Evolutionary conservation across 64 coral and sea anemone species (phyloP).

Genomic region (Dendrophyllia cribrosa): DNA sequence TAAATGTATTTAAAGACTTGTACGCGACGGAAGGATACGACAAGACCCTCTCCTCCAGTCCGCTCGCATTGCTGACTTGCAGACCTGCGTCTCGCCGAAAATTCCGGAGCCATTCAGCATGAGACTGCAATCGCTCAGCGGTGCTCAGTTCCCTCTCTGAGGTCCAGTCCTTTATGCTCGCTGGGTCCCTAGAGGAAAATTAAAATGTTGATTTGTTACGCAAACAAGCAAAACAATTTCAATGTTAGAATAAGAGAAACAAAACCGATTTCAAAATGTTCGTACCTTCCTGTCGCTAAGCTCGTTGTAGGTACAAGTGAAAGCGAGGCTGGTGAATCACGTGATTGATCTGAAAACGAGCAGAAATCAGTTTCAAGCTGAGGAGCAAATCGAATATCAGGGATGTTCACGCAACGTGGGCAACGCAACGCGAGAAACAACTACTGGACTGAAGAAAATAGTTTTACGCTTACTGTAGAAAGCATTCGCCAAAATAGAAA

Average conservation of each 20-base stretch:
- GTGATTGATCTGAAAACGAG: slow-evolving; percentile 59
- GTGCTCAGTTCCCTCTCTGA: slow-evolving; percentile 74
- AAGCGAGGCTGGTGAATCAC: slow-evolving; percentile 49
- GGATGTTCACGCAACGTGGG: background rate
- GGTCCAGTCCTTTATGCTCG: slow-evolving; percentile 76
- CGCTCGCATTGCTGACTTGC: background rate
- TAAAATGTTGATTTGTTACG: background rate
- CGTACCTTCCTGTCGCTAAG: slow-evolving; percentile 42
- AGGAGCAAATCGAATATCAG: background rate
- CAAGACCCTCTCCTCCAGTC: slow-evolving; percentile 60
- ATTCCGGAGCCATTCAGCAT: slow-evolving; percentile 87
- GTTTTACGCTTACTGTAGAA: no score
- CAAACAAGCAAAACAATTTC: background rate
- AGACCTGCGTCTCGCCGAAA: slow-evolving; percentile 87
- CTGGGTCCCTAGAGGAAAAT: slow-evolving; percentile 42
- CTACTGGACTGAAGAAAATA: no score
- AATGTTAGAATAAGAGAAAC: background rate
- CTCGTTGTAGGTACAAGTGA: slow-evolving; percentile 55
- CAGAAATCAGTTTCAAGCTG: background rate
- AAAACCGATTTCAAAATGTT: background rate
- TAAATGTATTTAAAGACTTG: background rate
- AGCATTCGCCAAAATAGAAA: no score
- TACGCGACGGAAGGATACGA: slow-evolving; percentile 72
- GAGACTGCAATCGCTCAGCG: slow-evolving; percentile 82
- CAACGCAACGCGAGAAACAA: background rate